Evolutionary conservation across 1,140 invertebrate genomes (phyloP).

Genomic region (Conopomorpha cramerella): DNA sequence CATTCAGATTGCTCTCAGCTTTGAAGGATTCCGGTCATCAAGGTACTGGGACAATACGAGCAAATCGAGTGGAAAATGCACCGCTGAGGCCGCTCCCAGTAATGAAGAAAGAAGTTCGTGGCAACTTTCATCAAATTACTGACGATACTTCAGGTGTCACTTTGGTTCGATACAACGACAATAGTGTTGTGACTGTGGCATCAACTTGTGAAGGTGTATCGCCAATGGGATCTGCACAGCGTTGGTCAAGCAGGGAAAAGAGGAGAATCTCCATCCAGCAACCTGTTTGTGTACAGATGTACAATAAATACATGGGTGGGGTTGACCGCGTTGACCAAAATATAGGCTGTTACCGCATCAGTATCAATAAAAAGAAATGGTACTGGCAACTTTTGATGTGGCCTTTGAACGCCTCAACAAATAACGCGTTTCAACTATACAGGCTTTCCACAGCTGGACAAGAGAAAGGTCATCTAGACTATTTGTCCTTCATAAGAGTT

Average conservation of each 20-base stretch:
- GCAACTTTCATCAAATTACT: slow-evolving; percentile 8
- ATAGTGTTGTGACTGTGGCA: slow-evolving; percentile 19
- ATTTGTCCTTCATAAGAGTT: slow-evolving; percentile 7
- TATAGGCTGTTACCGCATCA: slow-evolving; percentile 22
- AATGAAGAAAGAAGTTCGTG: slow-evolving; percentile 8
- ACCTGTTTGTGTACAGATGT: slow-evolving; percentile 14
- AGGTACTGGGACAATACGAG: background rate
- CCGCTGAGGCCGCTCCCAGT: slow-evolving; percentile 6
- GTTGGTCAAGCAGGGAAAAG: slow-evolving; percentile 16
- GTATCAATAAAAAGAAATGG: slow-evolving; percentile 30
- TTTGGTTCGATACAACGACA: slow-evolving; percentile 20
- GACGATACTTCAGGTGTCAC: slow-evolving; percentile 11
- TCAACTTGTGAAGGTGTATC: slow-evolving; percentile 15
- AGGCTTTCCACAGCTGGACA: slow-evolving; percentile 10
- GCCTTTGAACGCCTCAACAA: slow-evolving; percentile 18
- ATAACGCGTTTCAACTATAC: slow-evolving; percentile 26
- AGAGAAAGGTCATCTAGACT: slow-evolving; percentile 4
- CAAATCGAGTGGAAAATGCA: slow-evolving; percentile 2
- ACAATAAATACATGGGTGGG: slow-evolving; percentile 27
- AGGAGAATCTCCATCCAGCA: slow-evolving; percentile 18
- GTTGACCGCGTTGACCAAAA: slow-evolving; percentile 36
- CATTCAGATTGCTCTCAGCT: background rate
- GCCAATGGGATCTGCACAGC: slow-evolving; percentile 16
- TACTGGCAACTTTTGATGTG: slow-evolving; percentile 27
- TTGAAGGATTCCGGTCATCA: background rate